These are phyloP conservation scores for Xestia xanthographa DNA, from an alignment of 2,888 invertebrate genomes.

Conservation along the genomic window DNA sequence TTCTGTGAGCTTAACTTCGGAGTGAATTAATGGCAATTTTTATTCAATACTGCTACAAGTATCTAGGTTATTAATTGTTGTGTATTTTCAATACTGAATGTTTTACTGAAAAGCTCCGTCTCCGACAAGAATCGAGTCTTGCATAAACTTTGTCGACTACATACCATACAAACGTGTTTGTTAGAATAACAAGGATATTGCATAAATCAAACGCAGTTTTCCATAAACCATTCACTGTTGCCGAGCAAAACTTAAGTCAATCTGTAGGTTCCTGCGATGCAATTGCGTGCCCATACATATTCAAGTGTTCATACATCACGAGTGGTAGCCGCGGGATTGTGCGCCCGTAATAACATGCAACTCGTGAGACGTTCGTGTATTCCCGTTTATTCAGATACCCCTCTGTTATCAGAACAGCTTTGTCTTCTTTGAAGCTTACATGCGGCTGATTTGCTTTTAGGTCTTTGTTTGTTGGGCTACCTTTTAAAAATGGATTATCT, in stretches of 20 bases:
- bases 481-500: slow-evolving; percentile 11
- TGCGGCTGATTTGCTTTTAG: slow-evolving; percentile 33
- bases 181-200: slow-evolving; percentile 61
- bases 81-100: background rate
- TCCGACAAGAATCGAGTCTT: slow-evolving; percentile 1
- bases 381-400: slow-evolving; percentile 66
- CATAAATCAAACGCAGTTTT: slow-evolving; percentile 63
- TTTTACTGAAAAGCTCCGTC: slow-evolving; percentile 16
- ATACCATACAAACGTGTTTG: slow-evolving; percentile 49
- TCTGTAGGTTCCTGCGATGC: slow-evolving; percentile 62
- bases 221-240: slow-evolving; percentile 62
- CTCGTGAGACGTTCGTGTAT: slow-evolving; percentile 65
- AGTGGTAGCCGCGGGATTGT: slow-evolving; percentile 69
- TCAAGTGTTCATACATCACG: slow-evolving; percentile 72
- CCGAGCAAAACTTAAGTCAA: slow-evolving; percentile 64
- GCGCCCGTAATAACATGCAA: slow-evolving; percentile 73
- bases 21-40: background rate
- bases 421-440: slow-evolving; percentile 59
- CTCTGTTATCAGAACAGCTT: slow-evolving; percentile 64
- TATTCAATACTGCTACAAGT: background rate
- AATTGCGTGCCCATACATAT: slow-evolving; percentile 77
- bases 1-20: background rate
- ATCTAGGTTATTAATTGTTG: background rate
- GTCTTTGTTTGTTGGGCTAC: background rate
- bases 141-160: slow-evolving; percentile 12